Base-by-base conservation (phyloP, 2,797 vertebrate genomes). In the Botia almorhae region DNA sequence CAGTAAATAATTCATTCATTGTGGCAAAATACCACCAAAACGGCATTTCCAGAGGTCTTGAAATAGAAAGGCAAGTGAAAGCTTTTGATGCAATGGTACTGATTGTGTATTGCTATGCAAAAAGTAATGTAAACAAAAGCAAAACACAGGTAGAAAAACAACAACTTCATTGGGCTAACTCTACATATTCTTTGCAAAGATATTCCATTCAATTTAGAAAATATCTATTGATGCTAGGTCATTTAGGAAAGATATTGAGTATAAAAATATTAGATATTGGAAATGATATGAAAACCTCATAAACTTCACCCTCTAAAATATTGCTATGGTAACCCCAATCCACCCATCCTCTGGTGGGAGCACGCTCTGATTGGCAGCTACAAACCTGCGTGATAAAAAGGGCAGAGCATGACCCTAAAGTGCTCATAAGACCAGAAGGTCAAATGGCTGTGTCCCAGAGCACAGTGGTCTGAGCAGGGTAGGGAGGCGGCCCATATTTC, bases 401-500 rank as follows among this genome's bases (percentile, higher is more conserved):
- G 80, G 70, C 80, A 88, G 86, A 81, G 71, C 74, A 83, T 74
- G 68, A 85, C 68, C 78, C 48, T 76, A 83, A 83, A 78, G 50
- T 74, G 69, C 77, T 81, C 83, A 48, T 10, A 83, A 82, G 80
- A 83, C 80, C 65, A 69, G 69, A 75, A 63, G 83, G 81, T 98
- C 94, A 99, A 89, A 99, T 99, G 87, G 98, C 97, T 0, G 97
- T 98, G 90, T 99, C 98, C 98, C 98, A 99, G 92, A 99, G 98
- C 70, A 99, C 96, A 56, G 97, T 97, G 67, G 94, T 97, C 83
- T 98, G 97, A 87, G 96, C 96, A 23, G 97, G 96, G 87, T 98
- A 99, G 8, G 97, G 97, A 19, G 98, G 97, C 81, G 97, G 97
- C 83, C 96, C 96, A 85, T 95, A 95, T 89, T 97, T 98, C 92